Conservation (phyloP, 53 echinoderm and acorn worm species). For the Patiria pectinifera region DNA sequence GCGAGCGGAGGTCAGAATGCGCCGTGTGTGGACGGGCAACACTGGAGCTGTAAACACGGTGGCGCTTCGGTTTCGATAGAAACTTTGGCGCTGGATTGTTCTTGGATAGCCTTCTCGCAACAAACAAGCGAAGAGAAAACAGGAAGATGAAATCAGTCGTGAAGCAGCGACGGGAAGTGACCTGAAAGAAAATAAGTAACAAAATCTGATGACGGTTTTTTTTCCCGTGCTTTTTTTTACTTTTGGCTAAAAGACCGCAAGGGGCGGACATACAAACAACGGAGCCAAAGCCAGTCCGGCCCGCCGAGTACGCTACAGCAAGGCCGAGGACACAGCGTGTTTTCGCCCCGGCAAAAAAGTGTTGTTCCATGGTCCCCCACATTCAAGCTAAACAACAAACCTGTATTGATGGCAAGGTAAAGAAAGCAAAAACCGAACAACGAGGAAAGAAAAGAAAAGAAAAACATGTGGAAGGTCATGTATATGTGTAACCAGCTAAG, state of each 20-base stretch:
- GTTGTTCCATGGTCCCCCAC: slow-evolving; percentile 11
- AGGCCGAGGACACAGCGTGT: slow-evolving; percentile 55
- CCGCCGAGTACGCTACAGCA: neutral
- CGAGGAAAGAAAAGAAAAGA: neutral
- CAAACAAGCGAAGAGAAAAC: slow-evolving; percentile 34
- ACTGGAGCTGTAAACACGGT: neutral
- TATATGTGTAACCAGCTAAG: slow-evolving; percentile 56
- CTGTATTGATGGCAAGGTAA: slow-evolving; percentile 1
- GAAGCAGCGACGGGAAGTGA: slow-evolving; percentile 53
- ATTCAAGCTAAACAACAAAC: slow-evolving; percentile 27
- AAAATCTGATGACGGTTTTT: neutral
- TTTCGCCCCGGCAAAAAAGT: slow-evolving; percentile 19
- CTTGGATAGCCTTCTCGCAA: neutral
- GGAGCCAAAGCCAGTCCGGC: neutral
- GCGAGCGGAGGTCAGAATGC: neutral
- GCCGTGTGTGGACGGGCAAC: neutral
- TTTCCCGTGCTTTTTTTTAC: neutral
- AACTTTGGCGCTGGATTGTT: slow-evolving; percentile 13
- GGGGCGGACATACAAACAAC: slow-evolving; percentile 30
- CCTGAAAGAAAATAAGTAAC: slow-evolving; percentile 35
- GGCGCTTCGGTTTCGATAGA: slow-evolving; percentile 2
- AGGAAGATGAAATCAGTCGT: slow-evolving; percentile 56
- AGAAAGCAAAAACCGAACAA: neutral
- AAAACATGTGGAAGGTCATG: slow-evolving; percentile 35
- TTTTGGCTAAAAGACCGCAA: neutral